These are phyloP conservation scores for rabbit (Oryctolagus cuniculus) DNA, from an alignment of 2,113 vertebrate genomes.

Conservation along the genomic window DNA sequence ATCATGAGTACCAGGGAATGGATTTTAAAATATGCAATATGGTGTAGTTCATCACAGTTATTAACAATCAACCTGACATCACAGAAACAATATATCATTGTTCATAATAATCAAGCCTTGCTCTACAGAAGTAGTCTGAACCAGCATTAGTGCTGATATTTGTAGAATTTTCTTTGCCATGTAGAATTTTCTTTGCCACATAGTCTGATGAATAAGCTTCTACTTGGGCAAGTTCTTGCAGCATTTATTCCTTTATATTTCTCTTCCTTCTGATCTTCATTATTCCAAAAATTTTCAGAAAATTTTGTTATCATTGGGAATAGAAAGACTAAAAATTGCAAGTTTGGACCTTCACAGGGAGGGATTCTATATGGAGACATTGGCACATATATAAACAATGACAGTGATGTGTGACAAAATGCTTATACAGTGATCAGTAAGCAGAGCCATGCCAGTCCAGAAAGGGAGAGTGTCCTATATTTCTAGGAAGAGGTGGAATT, in stretches of 20 bases:
- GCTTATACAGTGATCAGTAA: not conserved
- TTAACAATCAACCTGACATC: slow-evolving; percentile 43
- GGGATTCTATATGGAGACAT: not conserved
- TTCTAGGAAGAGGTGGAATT: not conserved
- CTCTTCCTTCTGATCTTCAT: not conserved
- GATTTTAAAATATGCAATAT: slow-evolving; percentile 46
- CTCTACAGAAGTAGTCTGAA: not conserved
- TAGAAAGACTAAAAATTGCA: not conserved
- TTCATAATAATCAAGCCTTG: not conserved
- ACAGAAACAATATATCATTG: slow-evolving; percentile 8
- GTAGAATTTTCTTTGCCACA: not conserved
- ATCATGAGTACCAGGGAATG: not conserved
- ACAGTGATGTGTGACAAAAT: not conserved
- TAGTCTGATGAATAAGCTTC: not conserved
- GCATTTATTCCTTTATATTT: not conserved
- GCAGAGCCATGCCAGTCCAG: not conserved
- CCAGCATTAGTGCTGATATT: not conserved
- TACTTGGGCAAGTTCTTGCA: not conserved
- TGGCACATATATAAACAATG: not conserved
- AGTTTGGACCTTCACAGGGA: not conserved
- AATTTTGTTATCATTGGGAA: not conserved
- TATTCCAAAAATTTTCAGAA: not conserved
- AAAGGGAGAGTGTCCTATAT: fast-evolving
- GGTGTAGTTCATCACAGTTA: slow-evolving; percentile 49
- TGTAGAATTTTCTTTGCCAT: not conserved